Evolutionary conservation across 2,113 vertebrate species (phyloP), one percentile per base, ranked within the genome.

Genomic region (Prolemur simus): DNA sequence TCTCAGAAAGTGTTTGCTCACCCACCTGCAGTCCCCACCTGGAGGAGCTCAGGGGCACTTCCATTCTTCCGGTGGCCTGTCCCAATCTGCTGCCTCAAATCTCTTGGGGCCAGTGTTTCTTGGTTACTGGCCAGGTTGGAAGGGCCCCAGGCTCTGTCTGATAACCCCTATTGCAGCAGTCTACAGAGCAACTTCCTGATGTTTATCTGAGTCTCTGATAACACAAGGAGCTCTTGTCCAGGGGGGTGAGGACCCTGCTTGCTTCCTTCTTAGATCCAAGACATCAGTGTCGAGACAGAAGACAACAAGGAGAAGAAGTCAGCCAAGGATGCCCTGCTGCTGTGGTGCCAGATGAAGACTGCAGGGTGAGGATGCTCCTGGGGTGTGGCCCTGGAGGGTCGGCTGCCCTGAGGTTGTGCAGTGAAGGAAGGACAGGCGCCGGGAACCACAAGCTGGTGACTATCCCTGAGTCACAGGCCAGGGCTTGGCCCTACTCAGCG

Each of bases 291-390:
- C 93, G 99, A 99, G 97, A 99, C 99, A 0, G 99, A 99, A 94
- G 99, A 99, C 98, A 99, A 99, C 98, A 99, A 99, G 96, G 99
- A 99, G 98, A 99, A 99, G 93, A 99, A 99, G 93, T 99, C 99
- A 0, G 99, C 99, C 96, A 99, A 99, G 98, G 99, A 99, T 14
- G 99, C 99, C 6, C 98, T 99, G 91, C 98, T 99, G 94, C 98
- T 99, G 63, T 99, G 99, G 99, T 99, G 99, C 98, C 99, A 99
- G 98, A 99, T 99, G 99, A 99, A 99, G 98, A 99, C 99, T 0
- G 99, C 99, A 0, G 99, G 99, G 99, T 99, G 85, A 99, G 99
- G 86, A 89, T 52, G 49, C 68, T 17, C 21, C 23, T 2, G 80
- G 42, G 7, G 4, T 0, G 0, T 18, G 39, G 81, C 63, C 10